Evolutionary conservation across 2,113 vertebrate genomes (phyloP), one percentile per base, ranked within the genome.

Genomic region (Psittacara wagleri): DNA sequence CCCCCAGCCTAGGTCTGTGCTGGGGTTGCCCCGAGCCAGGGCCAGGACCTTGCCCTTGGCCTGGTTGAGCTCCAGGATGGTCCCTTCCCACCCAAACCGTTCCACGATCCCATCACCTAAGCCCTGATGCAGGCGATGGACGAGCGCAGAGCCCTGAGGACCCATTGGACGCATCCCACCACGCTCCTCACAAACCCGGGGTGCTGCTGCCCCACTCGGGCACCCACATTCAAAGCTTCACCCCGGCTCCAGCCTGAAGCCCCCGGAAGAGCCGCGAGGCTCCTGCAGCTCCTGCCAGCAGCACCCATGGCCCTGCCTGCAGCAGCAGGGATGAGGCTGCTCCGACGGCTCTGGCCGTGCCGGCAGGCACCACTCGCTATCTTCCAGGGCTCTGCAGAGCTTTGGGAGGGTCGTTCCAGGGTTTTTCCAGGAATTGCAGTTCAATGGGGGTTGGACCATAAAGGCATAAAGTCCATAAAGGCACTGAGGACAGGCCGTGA

Each of bases 341-440:
- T 78, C 24, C 2, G 73, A 13, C 10, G 59, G 73, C 13, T n/a
- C 3, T 3, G 37, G 11, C 85, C 1, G 0, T 2, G 79, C 5
- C 78, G 85, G 80, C 74, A 43, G 67, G 2, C 2, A 7, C 79
- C 17, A 1, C 61, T 54, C 39, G 3, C 52, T 25, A 39, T 62
- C 79, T 84, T 73, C 85, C 91, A 83, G 79, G 14, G 79, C 6
- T 73, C 35, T 55, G 61, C 39, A 46, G 39, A 54, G 44, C 43
- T 1, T 5, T 52, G 67, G 41, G 73, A 37, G 43, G 13, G 79
- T 54, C 79, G 74, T 84, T 88, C 85, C 91, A 54, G 85, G 28
- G 85, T 31, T 88, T 83, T 92, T 92, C 91, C 91, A 84, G 85
- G 73, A 92, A 92, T 4, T 28, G 52, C 35, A 88, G 76, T 6